Evolutionary conservation across 1,140 invertebrate genomes (phyloP).

Genomic region (Heterodera schachtii): DNA sequence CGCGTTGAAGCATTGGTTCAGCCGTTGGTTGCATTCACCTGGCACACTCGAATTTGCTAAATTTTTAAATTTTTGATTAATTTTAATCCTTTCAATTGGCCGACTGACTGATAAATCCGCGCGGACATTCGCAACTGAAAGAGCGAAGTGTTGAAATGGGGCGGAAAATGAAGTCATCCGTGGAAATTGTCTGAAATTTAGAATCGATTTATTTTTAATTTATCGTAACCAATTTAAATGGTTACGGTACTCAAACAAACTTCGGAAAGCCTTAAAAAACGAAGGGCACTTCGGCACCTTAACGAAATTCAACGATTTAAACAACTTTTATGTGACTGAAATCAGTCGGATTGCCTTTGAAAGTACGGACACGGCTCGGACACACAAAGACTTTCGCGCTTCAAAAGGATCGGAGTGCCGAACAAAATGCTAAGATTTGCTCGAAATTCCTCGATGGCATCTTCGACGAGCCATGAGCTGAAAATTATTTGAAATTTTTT

Average conservation of each 20-base stretch:
- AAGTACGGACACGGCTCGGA: constrained; percentile 93
- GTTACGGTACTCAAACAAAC: not conserved
- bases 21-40: constrained; percentile 86
- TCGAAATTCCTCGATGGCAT: constrained; percentile 12
- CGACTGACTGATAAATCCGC: constrained; percentile 69
- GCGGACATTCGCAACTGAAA: constrained; percentile 84
- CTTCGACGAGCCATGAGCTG: constrained; percentile 27
- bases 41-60: constrained; percentile 29
- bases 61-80: not conserved
- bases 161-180: constrained; percentile 85
- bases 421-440: constrained; percentile 20
- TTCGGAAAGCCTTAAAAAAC: not conserved
- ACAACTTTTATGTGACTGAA: not conserved
- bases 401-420: constrained; percentile 78
- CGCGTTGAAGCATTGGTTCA: constrained; percentile 93
- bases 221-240: not conserved
- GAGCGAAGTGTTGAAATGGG: constrained; percentile 92
- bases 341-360: constrained; percentile 72
- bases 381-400: constrained; percentile 94
- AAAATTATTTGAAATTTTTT: not conserved
- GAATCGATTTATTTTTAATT: not conserved
- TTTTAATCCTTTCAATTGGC: too few species aligned
- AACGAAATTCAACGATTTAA: not conserved
- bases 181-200: constrained; percentile 63
- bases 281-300: not conserved